Conservation (phyloP, 2,797 vertebrate species). For the Darevskia nairensis region DNA sequence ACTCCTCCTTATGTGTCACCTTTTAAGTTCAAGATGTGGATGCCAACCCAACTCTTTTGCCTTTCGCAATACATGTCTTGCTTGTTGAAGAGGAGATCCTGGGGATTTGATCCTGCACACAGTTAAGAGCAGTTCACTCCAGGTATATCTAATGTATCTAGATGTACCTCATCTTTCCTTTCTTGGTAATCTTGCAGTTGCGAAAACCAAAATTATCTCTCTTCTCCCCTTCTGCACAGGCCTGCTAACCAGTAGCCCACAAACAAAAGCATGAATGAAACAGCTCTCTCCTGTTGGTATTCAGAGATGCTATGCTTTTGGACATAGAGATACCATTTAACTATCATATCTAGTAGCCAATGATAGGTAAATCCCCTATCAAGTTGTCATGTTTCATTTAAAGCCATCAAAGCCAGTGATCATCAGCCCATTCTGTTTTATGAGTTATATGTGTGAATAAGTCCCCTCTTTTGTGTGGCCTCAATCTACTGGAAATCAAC, state of each 20-base stretch:
- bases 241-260: too few relatives aligned
- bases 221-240: neutral
- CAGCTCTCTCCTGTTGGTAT: neutral
- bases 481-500: neutral
- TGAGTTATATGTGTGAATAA: neutral
- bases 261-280: neutral
- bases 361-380: neutral
- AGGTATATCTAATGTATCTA: neutral
- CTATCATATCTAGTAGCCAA: neutral
- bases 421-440: neutral
- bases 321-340: neutral
- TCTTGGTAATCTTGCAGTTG: neutral
- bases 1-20: neutral
- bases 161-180: neutral
- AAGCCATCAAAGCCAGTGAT: neutral
- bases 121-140: neutral
- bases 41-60: neutral
- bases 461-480: neutral
- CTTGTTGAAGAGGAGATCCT: neutral
- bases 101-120: neutral
- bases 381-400: constrained; percentile 4
- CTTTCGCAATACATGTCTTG: neutral
- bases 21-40: neutral
- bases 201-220: neutral
- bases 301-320: neutral